Conservation (phyloP, 2,797 vertebrate species). For the Pangasius mekongensis region DNA sequence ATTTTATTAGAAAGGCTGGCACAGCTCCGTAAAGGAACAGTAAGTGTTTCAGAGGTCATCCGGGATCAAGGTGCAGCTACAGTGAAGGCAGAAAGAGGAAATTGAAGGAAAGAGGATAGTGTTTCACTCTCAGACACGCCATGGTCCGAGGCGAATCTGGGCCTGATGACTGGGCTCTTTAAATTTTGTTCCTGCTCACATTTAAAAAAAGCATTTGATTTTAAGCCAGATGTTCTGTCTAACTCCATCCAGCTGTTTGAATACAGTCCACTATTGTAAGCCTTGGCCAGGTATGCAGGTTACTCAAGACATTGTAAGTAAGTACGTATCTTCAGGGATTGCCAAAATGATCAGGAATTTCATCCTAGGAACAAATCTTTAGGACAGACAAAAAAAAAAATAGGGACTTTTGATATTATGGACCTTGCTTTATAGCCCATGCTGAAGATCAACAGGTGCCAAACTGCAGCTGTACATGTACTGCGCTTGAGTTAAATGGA, state of each 20-base stretch:
- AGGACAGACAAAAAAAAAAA: not conserved
- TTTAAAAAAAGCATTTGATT: slow-evolving; percentile 60
- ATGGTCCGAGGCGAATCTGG: slow-evolving; percentile 5
- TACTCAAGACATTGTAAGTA: slow-evolving; percentile 59
- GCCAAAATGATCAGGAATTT: not conserved
- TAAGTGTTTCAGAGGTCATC: not conserved
- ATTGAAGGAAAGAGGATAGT: not conserved
- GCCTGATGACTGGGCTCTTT: slow-evolving; percentile 50
- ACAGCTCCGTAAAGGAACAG: not conserved
- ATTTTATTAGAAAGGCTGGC: not conserved
- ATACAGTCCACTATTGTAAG: slow-evolving; percentile 59
- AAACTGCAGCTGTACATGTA: slow-evolving; percentile 28
- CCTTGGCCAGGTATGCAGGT: slow-evolving; percentile 66
- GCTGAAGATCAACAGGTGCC: slow-evolving; percentile 29
- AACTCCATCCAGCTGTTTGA: slow-evolving; percentile 68
- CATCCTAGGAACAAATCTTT: not conserved
- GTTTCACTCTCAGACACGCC: slow-evolving; percentile 14
- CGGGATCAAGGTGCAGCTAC: not conserved
- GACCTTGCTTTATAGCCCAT: not conserved
- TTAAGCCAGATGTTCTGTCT: slow-evolving; percentile 67
- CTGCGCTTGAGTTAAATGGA: slow-evolving; percentile 31
- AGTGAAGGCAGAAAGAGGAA: not conserved
- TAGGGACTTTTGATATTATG: not conserved
- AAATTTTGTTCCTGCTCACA: slow-evolving; percentile 59
- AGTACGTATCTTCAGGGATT: slow-evolving; percentile 4